Conservation (phyloP, 2,113 vertebrate species). For the Theristicus caerulescens region DNA sequence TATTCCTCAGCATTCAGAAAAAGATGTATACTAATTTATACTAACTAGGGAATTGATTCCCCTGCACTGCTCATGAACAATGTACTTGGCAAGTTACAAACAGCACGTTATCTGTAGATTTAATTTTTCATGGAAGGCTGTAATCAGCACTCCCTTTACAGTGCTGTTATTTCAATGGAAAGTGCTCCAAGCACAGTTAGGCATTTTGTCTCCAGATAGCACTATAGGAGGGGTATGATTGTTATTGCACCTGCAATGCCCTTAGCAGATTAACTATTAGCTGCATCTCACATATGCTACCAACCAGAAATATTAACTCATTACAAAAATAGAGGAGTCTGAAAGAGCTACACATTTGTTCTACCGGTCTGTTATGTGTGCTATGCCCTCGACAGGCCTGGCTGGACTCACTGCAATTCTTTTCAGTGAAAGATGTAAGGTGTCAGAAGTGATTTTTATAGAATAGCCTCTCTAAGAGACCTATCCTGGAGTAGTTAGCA, state of each 20-base stretch:
- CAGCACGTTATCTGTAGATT: slow-evolving; percentile 4
- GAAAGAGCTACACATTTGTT: not conserved
- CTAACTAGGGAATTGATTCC: slow-evolving; percentile 24
- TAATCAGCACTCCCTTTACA: not conserved
- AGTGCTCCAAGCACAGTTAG: not conserved
- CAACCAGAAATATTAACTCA: not conserved
- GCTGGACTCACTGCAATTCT: not conserved
- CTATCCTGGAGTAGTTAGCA: not conserved
- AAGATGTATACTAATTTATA: not conserved
- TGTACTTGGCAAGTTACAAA: slow-evolving; percentile 13
- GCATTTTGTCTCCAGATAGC: not conserved
- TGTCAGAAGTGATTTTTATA: not conserved
- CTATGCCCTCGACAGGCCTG: not conserved
- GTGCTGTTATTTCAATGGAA: not conserved
- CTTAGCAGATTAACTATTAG: not conserved
- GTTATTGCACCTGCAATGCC: not conserved
- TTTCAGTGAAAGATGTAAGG: not conserved
- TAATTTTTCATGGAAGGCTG: slow-evolving; percentile 22
- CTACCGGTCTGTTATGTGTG: not conserved
- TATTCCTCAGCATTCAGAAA: not conserved
- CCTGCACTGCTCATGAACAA: not conserved
- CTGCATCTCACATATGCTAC: not conserved
- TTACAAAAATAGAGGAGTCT: not conserved
- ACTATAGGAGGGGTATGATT: not conserved
- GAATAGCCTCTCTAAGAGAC: not conserved